Base-by-base conservation (phyloP, 2,113 vertebrate species). In the Eclectus roratus region DNA sequence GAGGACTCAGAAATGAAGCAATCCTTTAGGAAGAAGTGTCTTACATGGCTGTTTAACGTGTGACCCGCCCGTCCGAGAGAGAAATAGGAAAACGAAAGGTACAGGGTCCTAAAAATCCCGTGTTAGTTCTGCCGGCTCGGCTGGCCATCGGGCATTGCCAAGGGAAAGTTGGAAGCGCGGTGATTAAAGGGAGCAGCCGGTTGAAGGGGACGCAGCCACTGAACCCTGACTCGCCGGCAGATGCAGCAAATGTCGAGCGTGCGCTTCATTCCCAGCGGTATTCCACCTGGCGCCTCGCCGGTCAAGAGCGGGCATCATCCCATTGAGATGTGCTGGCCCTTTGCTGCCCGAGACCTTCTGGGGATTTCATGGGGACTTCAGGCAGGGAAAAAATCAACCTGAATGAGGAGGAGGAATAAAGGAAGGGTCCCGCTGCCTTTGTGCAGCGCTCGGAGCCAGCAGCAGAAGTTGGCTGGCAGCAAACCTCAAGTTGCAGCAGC, bases 141-240 rank as follows among this genome's bases (percentile, higher is more conserved):
- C 83, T 70, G 87, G 89, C 93, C 94, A 83, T 60, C 73, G 63
- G 89, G 86, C 94, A 92, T 63, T 8, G 85, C 86, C 68, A 55
- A 72, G 72, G 44, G 70, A 86, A 94, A 95, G 95, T 95, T 94
- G 43, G 81, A 81, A 91, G 86, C 17, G 41, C 84, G 17, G 78
- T 94, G 95, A 94, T 96, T 72, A 95, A 74, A 77, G 9, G 27
- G 93, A 95, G 31, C 95, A 89, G 96, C 97, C 81, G 91, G 71
- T 24, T 25, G 91, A 63, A 92, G 72, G 58, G 88, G 83, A 83
- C 82, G 94, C 60, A 84, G 84, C 37, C 85, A 8, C 77, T 13
- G 66, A 89, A 35, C 78, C 52, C 69, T 49, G 83, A 41, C 83
- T 63, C 69, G 33, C 80, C 43, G 3, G 85, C 91, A 90, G 83